A percentile compares a stretch with the other conserved stretches of the same genome.
phyloP scores from a whole-genome alignment of 2,113 vertebrate genomes.

The Acanthisitta chloris region DNA sequence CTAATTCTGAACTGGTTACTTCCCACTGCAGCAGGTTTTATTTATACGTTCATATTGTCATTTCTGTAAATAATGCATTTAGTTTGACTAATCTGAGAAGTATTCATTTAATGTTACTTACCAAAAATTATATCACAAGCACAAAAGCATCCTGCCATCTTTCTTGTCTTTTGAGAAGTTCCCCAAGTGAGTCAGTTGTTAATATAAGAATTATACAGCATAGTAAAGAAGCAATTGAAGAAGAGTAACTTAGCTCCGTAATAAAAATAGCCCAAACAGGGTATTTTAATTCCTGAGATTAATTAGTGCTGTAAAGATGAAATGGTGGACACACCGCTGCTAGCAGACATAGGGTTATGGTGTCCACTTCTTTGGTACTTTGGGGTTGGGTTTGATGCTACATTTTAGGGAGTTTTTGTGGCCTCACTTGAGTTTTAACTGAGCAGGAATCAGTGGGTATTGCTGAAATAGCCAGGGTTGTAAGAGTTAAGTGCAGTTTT shows the following conservation, averaged over 20 bases:
- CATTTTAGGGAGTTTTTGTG: background rate
- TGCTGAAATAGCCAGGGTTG: background rate
- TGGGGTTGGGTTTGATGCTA: background rate
- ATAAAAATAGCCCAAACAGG: background rate
- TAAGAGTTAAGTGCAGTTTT: background rate
- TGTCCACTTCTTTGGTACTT: background rate
- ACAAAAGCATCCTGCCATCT: background rate
- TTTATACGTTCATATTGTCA: background rate
- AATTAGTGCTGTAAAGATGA: background rate
- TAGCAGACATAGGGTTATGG: background rate
- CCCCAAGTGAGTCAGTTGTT: background rate
- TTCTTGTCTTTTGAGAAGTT: background rate
- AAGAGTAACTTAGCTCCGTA: background rate
- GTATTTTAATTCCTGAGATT: background rate
- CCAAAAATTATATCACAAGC: background rate
- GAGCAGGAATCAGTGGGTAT: background rate
- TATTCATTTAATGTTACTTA: background rate
- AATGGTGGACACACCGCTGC: background rate
- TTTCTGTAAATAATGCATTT: background rate
- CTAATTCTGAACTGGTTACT: background rate
- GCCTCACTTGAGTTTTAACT: background rate
- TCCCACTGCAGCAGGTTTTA: background rate
- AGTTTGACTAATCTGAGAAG: background rate
- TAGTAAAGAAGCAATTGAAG: background rate
- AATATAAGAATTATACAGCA: background rate